Evolutionary conservation across 2,888 invertebrate species (phyloP), one percentile per base, ranked within the genome.

Genomic region (Rhabditoides inermis): DNA sequence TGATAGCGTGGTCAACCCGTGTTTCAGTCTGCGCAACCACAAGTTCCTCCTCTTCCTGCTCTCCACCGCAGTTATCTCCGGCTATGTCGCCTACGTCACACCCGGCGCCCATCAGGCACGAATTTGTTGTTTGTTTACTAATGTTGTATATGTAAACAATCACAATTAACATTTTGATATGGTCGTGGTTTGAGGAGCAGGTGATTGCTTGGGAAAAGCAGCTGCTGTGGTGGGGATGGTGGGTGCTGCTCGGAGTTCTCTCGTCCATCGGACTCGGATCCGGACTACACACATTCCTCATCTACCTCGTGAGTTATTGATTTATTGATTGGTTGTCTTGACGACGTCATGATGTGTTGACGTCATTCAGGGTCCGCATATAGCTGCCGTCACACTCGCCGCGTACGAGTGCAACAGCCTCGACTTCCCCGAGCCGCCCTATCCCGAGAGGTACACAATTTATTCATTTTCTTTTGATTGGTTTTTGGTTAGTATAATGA

Each of bases 201-300:
- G 30, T 20, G 25, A 50, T 56, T 15, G 60, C 32, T 10, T 32
- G 15, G n/a, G 77, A 78, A 55, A 75, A 75, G 58, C 73, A 78
- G 57, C 65, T 81, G 37, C 70, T 84, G 46, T 88, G 88, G 87
- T 87, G 85, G 82, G 39, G 49, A 10, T 63, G 60, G 63, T 94
- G 92, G 92, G 82, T 90, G 58, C 85, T 88, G 12, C 83, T 94
- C 45, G 98, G 98, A 18, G 87, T 99, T 36, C 83, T 95, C 65
- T 95, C 94, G 37, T 94, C 94, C 0, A 91, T 98, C 51, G 98
- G 98, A 0, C 52, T 99, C 49, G 98, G 98, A 37, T 94, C 95
- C 0, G 98, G 98, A 1, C 83, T 99, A 50, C 98, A 99, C 79
- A 99, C 98, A 56, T 99, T 99, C 82, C 83, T 99, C 48, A 82